phyloP scores from a whole-genome alignment of 2,113 vertebrate genomes.

The Cyanoderma ruficeps region DNA sequence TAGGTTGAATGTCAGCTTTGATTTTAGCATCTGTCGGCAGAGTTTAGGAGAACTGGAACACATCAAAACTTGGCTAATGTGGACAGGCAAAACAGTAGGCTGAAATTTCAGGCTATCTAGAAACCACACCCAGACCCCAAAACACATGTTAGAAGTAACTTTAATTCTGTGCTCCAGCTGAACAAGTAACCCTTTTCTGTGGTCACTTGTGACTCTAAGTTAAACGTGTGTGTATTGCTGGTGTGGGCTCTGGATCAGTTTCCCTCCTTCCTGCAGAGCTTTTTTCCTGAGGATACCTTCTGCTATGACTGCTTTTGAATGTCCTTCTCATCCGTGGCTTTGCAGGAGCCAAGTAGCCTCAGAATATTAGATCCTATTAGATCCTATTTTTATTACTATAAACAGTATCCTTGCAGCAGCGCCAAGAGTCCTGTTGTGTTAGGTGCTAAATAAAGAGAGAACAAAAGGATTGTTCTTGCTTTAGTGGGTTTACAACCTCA shows the following conservation, averaged over 20 bases:
- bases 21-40: conserved; percentile 65
- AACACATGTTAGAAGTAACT: conserved; percentile 49
- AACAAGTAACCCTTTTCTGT: conserved; percentile 52
- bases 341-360: background rate
- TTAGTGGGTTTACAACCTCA: conserved; percentile 1
- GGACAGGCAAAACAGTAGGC: conserved; percentile 63
- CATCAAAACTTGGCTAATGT: conserved; percentile 62
- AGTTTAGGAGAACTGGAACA: conserved; percentile 59
- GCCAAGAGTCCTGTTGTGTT: conserved; percentile 27
- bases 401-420: background rate
- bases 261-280: conserved; percentile 4
- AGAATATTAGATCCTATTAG: conserved; percentile 24
- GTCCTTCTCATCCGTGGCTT: background rate
- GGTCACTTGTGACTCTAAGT: conserved; percentile 31
- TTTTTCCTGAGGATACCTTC: background rate
- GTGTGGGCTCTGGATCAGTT: conserved; percentile 6
- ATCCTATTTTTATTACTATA: conserved; percentile 29
- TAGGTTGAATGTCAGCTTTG: conserved; percentile 61
- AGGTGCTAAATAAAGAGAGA: conserved; percentile 24
- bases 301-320: background rate
- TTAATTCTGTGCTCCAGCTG: conserved; percentile 41
- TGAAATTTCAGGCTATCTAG: conserved; percentile 70
- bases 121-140: conserved; percentile 69
- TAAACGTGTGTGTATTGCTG: background rate
- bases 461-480: conserved; percentile 18